Evolutionary conservation across 2,113 vertebrate genomes (phyloP).

Genomic region (Vimba vimba): DNA sequence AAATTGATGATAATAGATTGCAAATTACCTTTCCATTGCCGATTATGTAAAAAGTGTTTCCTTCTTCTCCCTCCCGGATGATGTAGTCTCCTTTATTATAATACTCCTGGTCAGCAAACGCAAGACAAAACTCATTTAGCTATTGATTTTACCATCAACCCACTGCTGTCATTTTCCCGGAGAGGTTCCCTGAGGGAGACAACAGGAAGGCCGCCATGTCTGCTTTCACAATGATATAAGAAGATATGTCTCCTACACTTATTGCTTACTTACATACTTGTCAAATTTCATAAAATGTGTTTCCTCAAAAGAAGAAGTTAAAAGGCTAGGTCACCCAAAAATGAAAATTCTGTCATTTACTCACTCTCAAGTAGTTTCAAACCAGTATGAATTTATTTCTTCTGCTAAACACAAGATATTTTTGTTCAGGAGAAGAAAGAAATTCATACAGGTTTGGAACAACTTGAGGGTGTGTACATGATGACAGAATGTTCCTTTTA

Average conservation of each 20-base stretch:
- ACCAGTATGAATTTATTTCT: too few species aligned
- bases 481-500: too few species aligned
- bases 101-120: constrained; percentile 72
- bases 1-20: constrained; percentile 1
- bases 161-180: constrained; percentile 45
- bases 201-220: constrained; percentile 38
- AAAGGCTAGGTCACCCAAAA: too few species aligned
- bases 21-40: constrained; percentile 77
- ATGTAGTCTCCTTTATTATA: constrained; percentile 79
- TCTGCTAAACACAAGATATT: too few species aligned
- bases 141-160: constrained; percentile 55
- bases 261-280: background rate
- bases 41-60: constrained; percentile 81
- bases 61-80: constrained; percentile 79
- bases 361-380: too few species aligned
- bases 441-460: too few species aligned
- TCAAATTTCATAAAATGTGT: background rate
- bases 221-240: constrained; percentile 12
- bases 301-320: background rate
- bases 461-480: too few species aligned
- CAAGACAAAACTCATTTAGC: constrained; percentile 55
- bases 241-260: background rate
- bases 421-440: too few species aligned
- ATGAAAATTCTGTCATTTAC: too few species aligned
- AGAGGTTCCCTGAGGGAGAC: constrained; percentile 33